phyloP scores from a whole-genome alignment of 2,113 vertebrate genomes.

The Heptranchias perlo region DNA sequence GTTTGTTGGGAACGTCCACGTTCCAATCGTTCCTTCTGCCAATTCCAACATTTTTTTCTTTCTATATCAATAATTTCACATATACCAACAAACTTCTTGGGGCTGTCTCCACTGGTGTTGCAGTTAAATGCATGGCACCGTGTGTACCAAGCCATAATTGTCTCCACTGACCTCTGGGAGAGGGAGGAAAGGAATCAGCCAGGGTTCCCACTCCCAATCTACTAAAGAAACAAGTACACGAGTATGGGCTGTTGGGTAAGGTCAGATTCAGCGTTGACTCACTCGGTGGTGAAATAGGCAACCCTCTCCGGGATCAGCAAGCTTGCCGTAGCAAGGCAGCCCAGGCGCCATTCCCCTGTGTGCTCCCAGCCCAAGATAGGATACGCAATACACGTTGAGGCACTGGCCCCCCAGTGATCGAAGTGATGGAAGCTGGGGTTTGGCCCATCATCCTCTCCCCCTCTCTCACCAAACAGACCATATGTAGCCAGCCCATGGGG shows the following conservation, averaged over 20 bases:
- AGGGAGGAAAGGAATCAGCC: background rate
- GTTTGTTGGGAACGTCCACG: background rate
- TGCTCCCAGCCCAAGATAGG: too few species aligned
- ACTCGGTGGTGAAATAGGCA: background rate
- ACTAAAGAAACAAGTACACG: background rate
- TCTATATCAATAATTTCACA: background rate
- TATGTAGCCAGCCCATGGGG: too few species aligned
- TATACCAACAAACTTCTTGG: background rate
- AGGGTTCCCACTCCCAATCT: background rate
- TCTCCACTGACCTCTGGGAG: background rate
- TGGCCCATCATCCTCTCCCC: too few species aligned
- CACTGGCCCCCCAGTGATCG: too few species aligned
- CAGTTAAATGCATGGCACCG: background rate
- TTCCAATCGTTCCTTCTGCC: background rate
- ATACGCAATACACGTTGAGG: background rate
- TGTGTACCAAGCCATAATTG: background rate
- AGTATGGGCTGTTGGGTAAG: background rate
- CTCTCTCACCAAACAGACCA: too few species aligned
- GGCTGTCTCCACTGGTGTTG: background rate
- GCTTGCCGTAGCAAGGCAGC: background rate
- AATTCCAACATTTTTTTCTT: background rate
- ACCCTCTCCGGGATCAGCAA: background rate
- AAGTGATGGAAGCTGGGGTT: too few species aligned
- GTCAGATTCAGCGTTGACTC: background rate
- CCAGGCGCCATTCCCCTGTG: background rate